phyloP scores from a whole-genome alignment of 2,888 invertebrate species.

The Eupelmus urozonus region DNA sequence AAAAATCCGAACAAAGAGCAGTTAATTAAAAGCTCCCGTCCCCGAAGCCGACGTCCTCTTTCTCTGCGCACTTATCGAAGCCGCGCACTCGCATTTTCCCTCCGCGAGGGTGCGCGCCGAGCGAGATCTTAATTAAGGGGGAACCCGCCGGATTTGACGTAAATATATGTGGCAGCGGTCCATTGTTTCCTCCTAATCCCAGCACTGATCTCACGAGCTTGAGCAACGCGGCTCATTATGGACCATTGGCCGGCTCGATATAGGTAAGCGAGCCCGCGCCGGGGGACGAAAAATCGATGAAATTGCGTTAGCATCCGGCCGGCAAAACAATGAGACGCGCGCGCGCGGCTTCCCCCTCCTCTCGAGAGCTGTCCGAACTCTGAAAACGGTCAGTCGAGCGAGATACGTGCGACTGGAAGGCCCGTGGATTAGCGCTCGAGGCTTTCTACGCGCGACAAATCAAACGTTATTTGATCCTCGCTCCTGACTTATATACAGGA shows the following conservation, averaged over 20 bases:
- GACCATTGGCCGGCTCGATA: conserved; percentile 37
- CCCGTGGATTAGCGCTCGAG: conserved; percentile 46
- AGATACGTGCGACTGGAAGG: conserved; percentile 24
- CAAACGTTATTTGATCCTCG: conserved; percentile 57
- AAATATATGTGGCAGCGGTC: conserved; percentile 23
- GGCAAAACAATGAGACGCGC: conserved; percentile 36
- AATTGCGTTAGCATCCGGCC: conserved; percentile 12
- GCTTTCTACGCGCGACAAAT: conserved; percentile 39
- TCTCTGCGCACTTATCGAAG: neutral
- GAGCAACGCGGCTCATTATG: conserved; percentile 55
- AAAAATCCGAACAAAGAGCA: conserved; percentile 22
- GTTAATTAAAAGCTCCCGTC: conserved; percentile 30
- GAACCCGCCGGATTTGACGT: conserved; percentile 42
- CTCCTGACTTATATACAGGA: conserved; percentile 24
- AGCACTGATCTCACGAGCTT: conserved; percentile 45
- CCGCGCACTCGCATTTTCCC: neutral
- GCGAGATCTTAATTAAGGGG: conserved; percentile 53
- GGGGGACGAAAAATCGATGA: conserved; percentile 51
- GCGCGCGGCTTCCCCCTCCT: conserved; percentile 16
- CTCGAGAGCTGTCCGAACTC: conserved; percentile 42
- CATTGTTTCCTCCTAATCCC: conserved; percentile 55
- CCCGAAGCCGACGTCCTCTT: neutral
- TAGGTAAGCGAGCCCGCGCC: conserved; percentile 24
- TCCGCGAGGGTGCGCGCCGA: conserved; percentile 4
- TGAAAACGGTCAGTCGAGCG: conserved; percentile 54